These are phyloP conservation scores for Lampris megalopsis DNA, from an alignment of 2,113 vertebrate species.

Conservation along the genomic window DNA sequence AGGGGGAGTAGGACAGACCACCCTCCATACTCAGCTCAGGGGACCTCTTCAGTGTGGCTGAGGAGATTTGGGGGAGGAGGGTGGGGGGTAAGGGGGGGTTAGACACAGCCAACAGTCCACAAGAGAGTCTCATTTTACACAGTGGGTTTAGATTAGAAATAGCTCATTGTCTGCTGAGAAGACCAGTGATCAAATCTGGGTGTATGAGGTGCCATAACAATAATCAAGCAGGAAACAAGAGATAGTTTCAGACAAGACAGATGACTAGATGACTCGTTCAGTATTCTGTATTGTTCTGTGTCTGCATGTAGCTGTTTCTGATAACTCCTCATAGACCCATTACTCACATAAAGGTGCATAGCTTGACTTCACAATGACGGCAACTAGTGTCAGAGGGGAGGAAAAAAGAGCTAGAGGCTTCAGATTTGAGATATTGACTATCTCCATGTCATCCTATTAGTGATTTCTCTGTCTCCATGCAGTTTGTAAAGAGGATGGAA, in stretches of 20 bases:
- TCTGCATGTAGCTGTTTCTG: not conserved
- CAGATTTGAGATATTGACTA: conserved; percentile 4
- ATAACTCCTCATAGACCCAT: not conserved
- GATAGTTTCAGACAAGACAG: conserved; percentile 15
- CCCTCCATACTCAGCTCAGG: conserved; percentile 42
- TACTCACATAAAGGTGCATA: conserved; percentile 5
- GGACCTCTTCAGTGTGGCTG: conserved; percentile 29
- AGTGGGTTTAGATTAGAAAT: conserved; percentile 52
- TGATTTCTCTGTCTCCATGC: conserved; percentile 73
- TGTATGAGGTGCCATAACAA: conserved; percentile 21
- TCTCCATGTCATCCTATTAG: conserved; percentile 57
- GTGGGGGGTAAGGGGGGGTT: conserved; percentile 27
- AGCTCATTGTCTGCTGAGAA: conserved; percentile 48
- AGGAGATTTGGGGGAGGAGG: conserved; percentile 18
- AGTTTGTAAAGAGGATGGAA: conserved; percentile 37
- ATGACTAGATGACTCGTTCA: not conserved
- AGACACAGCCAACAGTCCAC: conserved; percentile 30
- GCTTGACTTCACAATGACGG: conserved; percentile 12
- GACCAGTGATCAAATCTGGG: conserved; percentile 43
- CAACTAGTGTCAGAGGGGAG: not conserved
- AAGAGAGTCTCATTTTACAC: conserved; percentile 68
- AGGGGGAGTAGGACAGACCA: conserved; percentile 44
- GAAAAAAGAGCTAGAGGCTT: not conserved
- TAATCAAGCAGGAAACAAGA: conserved; percentile 16
- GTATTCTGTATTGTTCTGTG: not conserved